Percentiles rank a stretch among this genome's conserved stretches.
Evolutionary conservation across 2,113 vertebrate genomes (phyloP).

Genomic region (Takifugu bimaculatus): DNA sequence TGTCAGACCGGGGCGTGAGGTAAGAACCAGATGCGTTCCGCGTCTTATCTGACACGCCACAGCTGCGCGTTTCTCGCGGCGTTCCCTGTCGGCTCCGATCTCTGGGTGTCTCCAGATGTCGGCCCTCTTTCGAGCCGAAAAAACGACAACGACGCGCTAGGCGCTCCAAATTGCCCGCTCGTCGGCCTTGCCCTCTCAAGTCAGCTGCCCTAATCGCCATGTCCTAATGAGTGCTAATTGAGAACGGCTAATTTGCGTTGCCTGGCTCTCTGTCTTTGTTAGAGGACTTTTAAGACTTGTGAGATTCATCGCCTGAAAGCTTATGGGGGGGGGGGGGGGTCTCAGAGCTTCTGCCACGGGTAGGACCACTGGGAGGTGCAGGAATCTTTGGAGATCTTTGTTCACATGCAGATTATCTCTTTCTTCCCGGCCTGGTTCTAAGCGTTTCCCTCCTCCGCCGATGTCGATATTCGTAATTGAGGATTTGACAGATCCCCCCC

Average conservation of each 20-base stretch:
- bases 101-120: constrained; percentile 18
- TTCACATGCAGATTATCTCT: constrained; percentile 20
- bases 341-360: background rate
- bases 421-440: constrained; percentile 7
- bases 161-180: constrained; percentile 49
- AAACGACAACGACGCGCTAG: constrained; percentile 39
- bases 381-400: constrained; percentile 13
- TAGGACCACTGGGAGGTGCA: constrained; percentile 6
- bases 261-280: constrained; percentile 50
- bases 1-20: constrained; percentile 39
- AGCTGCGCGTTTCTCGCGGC: constrained; percentile 31
- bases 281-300: constrained; percentile 52
- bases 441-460: constrained; percentile 5
- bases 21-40: constrained; percentile 16
- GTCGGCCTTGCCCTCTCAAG: constrained; percentile 60
- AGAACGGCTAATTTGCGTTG: constrained; percentile 61
- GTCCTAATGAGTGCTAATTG: constrained; percentile 72
- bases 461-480: constrained; percentile 17
- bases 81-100: constrained; percentile 31
- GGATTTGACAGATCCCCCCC: constrained; percentile 9
- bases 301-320: constrained; percentile 48
- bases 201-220: constrained; percentile 65
- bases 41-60: constrained; percentile 51
- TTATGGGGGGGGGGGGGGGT: constrained; percentile 39
- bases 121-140: no score